Evolutionary conservation across 2,113 vertebrate genomes (phyloP), one percentile per base, ranked within the genome.

Genomic region (Myxocyprinus asiaticus): DNA sequence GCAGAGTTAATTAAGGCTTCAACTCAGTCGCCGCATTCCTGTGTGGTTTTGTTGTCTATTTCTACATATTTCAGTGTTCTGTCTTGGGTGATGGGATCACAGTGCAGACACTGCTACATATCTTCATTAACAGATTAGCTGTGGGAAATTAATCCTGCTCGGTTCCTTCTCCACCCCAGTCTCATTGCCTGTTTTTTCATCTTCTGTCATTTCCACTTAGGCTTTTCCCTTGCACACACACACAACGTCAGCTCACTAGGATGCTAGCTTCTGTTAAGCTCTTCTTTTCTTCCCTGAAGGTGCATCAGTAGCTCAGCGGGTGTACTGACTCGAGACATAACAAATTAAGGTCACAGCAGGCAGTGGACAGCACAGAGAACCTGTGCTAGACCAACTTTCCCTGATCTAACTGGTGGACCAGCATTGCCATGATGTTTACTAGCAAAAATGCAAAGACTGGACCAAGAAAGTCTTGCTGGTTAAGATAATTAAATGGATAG

Each of bases 301-400:
- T 82, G 85, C 86, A 83, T 90, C 87, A 85, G 85, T 78, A 76
- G 76, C 88, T 87, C 83, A 59, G 81, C 87, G 83, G 90, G 88
- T 81, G 82, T 80, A 80, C 77, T 51, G 79, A 89, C 82, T 88
- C 87, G 85, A 91, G 90, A 90, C 90, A 91, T 80, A 91, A 89
- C 86, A 90, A 91, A 92, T 91, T 92, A 92, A 92, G 90, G 90
- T 91, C 91, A 92, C 87, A 89, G 88, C 85, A 73, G 86, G 87
- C 81, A 78, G 47, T 58, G 80, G 77, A 79, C 80, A 72, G 56
- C 77, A 66, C 62, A 71, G n/a, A 73, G 66, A 85, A 77, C 72
- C 72, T 67, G 74, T 45, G 68, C 15, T 59, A 61, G 70, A 79
- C 68, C 70, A 67, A 43, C 51, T 67, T 71, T 80, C 78, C 76